These are phyloP conservation scores for Anagyrus pseudococci DNA, from an alignment of 2,888 invertebrate genomes.

Conservation along the genomic window DNA sequence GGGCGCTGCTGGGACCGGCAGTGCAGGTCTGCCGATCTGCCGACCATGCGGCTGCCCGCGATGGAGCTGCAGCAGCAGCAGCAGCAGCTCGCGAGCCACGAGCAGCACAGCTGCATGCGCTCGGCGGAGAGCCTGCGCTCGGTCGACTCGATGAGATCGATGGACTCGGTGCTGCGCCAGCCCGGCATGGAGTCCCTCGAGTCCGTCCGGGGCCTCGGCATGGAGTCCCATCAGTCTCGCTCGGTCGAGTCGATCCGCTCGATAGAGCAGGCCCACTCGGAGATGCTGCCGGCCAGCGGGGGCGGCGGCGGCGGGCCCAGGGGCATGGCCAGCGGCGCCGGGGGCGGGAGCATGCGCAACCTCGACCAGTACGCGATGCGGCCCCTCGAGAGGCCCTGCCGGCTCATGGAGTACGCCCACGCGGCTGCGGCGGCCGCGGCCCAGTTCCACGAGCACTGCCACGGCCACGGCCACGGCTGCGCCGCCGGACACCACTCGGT, in stretches of 20 bases:
- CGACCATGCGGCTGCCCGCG: constrained; percentile 55
- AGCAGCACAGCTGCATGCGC: constrained; percentile 38
- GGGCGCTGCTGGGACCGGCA: constrained; percentile 56
- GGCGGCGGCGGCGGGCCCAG: neutral
- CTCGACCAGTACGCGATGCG: constrained; percentile 48
- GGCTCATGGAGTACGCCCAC: constrained; percentile 49
- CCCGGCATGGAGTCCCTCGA: constrained; percentile 42
- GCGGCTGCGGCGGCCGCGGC: no score
- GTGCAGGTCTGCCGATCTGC: constrained; percentile 58
- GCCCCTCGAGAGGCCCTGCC: constrained; percentile 35
- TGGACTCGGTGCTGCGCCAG: constrained; percentile 54
- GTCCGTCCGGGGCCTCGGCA: constrained; percentile 11
- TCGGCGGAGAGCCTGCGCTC: constrained; percentile 58
- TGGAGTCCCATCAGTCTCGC: constrained; percentile 43
- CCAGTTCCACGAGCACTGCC: no score
- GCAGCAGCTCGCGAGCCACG: neutral
- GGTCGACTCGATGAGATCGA: constrained; percentile 59
- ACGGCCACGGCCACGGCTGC: no score
- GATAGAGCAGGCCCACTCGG: constrained; percentile 18
- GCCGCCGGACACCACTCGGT: constrained; percentile 51
- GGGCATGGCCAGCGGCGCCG: constrained; percentile 28
- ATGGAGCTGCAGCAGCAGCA: constrained; percentile 44
- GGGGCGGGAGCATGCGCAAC: constrained; percentile 43
- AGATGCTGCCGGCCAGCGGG: neutral
- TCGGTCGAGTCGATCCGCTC: constrained; percentile 51